These are phyloP conservation scores for Alcis repandata DNA, from an alignment of 2,888 invertebrate genomes.

Conservation along the genomic window DNA sequence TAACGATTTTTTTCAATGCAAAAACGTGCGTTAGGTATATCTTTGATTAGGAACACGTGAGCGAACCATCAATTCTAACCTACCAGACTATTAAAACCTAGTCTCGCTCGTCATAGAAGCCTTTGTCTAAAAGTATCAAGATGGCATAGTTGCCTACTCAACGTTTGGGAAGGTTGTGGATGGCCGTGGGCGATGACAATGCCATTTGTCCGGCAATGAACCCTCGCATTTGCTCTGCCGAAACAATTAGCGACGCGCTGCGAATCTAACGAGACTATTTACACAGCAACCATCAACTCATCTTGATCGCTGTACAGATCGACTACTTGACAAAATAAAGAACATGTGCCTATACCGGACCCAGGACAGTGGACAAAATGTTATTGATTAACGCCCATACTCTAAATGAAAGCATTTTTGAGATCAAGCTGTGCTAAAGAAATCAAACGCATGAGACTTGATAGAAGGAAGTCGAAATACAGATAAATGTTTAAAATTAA, in stretches of 20 bases:
- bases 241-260: constrained; percentile 80
- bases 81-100: constrained; percentile 11
- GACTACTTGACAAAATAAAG: constrained; percentile 8
- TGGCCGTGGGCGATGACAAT: constrained; percentile 69
- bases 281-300: constrained; percentile 51
- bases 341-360: constrained; percentile 7
- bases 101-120: constrained; percentile 9
- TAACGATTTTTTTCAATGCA: constrained; percentile 34
- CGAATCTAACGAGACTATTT: constrained; percentile 69
- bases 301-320: constrained; percentile 44
- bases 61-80: constrained; percentile 13
- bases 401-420: constrained; percentile 24
- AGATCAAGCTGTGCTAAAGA: constrained; percentile 29
- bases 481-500: constrained; percentile 1
- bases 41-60: constrained; percentile 38
- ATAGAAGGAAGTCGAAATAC: constrained; percentile 1
- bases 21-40: constrained; percentile 37
- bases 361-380: constrained; percentile 22
- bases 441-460: constrained; percentile 9
- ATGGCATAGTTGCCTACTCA: constrained; percentile 25
- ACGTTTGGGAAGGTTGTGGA: constrained; percentile 44
- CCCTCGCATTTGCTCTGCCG: constrained; percentile 81
- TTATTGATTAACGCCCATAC: constrained; percentile 26
- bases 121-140: constrained; percentile 21
- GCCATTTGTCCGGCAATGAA: constrained; percentile 80